Conservation (phyloP, 2,797 vertebrate species). For the Sylvia borin region DNA sequence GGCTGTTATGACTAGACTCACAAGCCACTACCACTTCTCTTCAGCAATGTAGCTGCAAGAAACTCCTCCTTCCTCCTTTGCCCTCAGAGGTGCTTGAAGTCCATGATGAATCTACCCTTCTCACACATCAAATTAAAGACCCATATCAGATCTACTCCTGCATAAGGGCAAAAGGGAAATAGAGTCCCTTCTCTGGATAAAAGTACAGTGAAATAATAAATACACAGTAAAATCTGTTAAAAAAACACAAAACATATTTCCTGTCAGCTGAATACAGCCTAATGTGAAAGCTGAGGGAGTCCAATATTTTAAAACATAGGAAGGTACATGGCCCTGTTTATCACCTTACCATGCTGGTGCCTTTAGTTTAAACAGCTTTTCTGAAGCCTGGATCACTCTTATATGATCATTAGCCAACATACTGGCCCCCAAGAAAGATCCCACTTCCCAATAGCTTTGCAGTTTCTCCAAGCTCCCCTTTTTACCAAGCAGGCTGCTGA, state of each 20-base stretch:
- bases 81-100: background rate
- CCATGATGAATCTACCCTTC: background rate
- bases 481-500: conserved; percentile 96
- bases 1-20: background rate
- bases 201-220: background rate
- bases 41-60: background rate
- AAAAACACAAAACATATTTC: background rate
- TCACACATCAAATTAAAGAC: background rate
- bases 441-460: conserved; percentile 99
- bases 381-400: conserved; percentile 94
- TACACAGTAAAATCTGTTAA: background rate
- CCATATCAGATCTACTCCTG: background rate
- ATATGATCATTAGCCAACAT: conserved; percentile 93
- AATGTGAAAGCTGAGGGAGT: background rate
- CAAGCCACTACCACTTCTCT: background rate
- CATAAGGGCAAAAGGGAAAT: background rate
- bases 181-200: background rate
- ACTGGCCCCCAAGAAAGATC: conserved; percentile 96
- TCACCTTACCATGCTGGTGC: conserved; percentile 91
- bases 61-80: background rate
- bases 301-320: background rate
- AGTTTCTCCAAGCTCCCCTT: conserved; percentile 97
- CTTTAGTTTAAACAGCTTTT: conserved; percentile 97
- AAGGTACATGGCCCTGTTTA: background rate
- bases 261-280: background rate